Base-by-base conservation (phyloP, 2,113 vertebrate species). In the Salvelinus fontinalis region DNA sequence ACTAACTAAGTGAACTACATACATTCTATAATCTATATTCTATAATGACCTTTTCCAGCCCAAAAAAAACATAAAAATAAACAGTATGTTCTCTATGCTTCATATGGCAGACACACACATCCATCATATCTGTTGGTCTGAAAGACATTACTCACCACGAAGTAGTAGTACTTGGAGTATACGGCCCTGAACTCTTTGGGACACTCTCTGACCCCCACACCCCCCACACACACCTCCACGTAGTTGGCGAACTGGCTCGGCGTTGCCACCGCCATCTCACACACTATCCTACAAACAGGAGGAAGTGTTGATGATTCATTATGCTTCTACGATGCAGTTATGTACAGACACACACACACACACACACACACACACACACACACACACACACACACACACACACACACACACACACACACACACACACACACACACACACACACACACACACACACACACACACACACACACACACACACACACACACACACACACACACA, bases 131-230 rank as follows among this genome's bases (percentile, higher is more conserved):
- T 18, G 16, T 5, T 54, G 51, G 51, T 16, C 39, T 44, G 39
- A 44, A 2, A 44, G 39, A 44, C 9, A 44, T 11, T 44, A 95
- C 97, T 96, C 89, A 99, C 98, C 97, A 97, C 97, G 87, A 99
- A 99, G 83, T 97, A 99, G 85, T 99, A 99, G 74, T 96, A 95
- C 86, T 98, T 96, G 0, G 96, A 96, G 29, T 96, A 97, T 62
- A 94, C 95, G 81, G 97, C 97, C 95, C 94, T 96, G 89, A 98
- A 99, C 76, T 98, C 95, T 0, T 94, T 92, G 73, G 89, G 94
- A 86, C 98, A 99, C 73, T 96, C 95, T 0, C 95, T 93, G 69
- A 97, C 94, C 0, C 95, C 93, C 67, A 99, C 95, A 0, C 98
- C 94, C 0, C 96, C 93, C 67, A 99, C 96, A 0, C 98, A 99